phyloP scores from a whole-genome alignment of 1,140 invertebrate genomes.

The Eciton burchellii region DNA sequence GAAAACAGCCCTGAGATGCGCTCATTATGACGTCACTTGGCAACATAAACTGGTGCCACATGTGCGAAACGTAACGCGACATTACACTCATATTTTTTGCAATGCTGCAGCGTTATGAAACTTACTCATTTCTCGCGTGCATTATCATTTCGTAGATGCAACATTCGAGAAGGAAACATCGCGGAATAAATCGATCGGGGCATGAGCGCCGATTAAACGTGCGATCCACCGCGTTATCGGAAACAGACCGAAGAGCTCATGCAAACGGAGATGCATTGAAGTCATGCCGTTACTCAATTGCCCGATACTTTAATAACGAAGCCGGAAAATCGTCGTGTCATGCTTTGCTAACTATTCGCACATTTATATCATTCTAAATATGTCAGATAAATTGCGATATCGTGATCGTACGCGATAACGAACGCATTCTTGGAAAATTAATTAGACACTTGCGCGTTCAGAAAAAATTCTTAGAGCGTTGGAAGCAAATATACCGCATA shows the following conservation, averaged over 20 bases:
- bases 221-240: conserved; percentile 4
- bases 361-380: background rate
- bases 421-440: background rate
- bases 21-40: conserved; percentile 1
- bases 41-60: background rate
- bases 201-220: background rate
- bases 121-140: background rate
- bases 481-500: background rate
- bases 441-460: background rate
- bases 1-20: background rate
- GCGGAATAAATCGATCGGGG: background rate
- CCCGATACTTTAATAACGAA: background rate
- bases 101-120: background rate
- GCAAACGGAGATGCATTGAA: background rate
- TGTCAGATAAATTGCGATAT: background rate
- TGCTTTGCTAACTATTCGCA: background rate
- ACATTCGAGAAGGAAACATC: background rate
- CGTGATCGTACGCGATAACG: background rate
- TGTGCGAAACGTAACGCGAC: background rate
- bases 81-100: background rate
- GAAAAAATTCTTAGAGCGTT: background rate
- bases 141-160: background rate
- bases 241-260: background rate
- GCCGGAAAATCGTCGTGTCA: background rate
- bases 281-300: background rate